Evolutionary conservation across 2,797 vertebrate genomes (phyloP), one percentile per base, ranked within the genome.

Genomic region (Amniataba percoides): DNA sequence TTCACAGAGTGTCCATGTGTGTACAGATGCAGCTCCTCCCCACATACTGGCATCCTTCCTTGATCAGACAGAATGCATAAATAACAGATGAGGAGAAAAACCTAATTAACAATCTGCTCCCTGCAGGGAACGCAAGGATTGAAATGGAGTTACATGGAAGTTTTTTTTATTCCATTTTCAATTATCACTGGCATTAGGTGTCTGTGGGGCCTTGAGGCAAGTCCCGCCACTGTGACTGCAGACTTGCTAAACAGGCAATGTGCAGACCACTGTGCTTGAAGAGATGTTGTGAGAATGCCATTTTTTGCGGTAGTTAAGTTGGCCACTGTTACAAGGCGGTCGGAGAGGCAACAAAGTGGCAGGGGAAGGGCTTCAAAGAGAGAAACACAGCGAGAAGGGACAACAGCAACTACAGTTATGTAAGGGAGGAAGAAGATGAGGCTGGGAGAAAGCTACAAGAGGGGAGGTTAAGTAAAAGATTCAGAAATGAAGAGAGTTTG

Each of bases 51-150:
- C 77, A 80, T 12, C 66, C 62, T 64, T 53, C 64, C 60, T 52
- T 61, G 77, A 94, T 92, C 88, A 92, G 79, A 94, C 61, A 83
- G 90, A 94, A 93, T 94, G 73, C 87, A 93, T 93, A 84, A 92
- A 92, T 92, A 91, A 84, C 86, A 91, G 71, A 92, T 88, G 81
- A 89, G 70, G 34, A 70, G 74, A 62, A 71, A 84, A 83, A 77
- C 51, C 69, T 89, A 92, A 92, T 90, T 92, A 93, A 88, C 70
- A 80, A 88, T 78, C 77, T 67, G 75, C 64, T 90, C 68, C 80
- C 88, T 67, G 18, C 59, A 79, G 90, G 84, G 21, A 81, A 72
- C 69, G 57, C 46, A 51, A 49, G 53, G 66, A 81, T 34, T 84
- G 61, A 80, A 85, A 83, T 27, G 43, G 60, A 69, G 61, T 45